Conservation (phyloP, 2,797 vertebrate genomes). For the Carcharodon carcharias region DNA sequence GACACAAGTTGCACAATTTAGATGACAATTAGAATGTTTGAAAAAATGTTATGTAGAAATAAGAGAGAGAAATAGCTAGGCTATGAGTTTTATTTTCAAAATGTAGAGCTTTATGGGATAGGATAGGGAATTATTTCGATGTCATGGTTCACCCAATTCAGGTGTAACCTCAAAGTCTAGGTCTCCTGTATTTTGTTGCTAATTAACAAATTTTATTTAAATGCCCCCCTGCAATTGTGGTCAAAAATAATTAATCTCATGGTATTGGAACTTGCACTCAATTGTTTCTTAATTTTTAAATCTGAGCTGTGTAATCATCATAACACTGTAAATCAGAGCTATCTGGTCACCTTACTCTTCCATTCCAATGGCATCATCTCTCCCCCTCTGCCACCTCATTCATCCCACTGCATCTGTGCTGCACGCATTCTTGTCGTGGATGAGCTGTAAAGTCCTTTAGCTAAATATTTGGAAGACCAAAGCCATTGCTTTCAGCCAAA, state of each 20-base stretch:
- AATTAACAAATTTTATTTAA: neutral
- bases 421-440: neutral
- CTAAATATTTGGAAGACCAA: neutral
- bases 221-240: neutral
- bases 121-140: neutral
- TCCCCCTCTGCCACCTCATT: neutral
- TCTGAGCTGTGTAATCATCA: neutral
- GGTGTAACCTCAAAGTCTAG: neutral
- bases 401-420: neutral
- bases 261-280: neutral
- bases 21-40: neutral
- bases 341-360: neutral
- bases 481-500: neutral
- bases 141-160: neutral
- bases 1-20: neutral
- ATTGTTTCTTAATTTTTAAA: neutral
- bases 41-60: neutral
- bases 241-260: neutral
- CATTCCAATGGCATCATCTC: neutral
- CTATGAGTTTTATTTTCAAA: neutral
- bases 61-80: neutral
- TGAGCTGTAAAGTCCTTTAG: neutral
- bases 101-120: neutral
- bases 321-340: neutral
- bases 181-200: neutral